Base-by-base conservation (phyloP, 2,113 vertebrate genomes). In the Paracanthobrama guichenoti region DNA sequence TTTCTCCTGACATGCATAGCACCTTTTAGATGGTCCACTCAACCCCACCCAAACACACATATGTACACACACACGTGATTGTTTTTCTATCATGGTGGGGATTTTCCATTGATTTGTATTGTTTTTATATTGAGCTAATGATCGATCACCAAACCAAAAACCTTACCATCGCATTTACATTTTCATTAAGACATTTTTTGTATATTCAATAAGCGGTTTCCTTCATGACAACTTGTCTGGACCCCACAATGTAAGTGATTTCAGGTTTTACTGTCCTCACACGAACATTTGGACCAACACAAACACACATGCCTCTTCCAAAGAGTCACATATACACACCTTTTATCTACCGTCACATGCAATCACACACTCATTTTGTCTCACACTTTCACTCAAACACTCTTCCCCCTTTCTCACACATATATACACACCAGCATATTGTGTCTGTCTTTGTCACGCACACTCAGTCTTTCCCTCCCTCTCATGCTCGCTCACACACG, bases 401-500 rank as follows among this genome's bases (percentile, higher is more conserved):
- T 69, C 35, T 71, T 73, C 39, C 42, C 44, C 2, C 2, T 14
- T 73, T n/a, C 18, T 26, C 62, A 66, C 62, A 66, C 62, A 66
- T 12, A 66, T 11, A 64, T 26, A 66, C 62, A 66, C 73, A 81
- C 50, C 80, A 74, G 76, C 76, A 81, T 72, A 74, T 62, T 44
- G 24, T 81, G 83, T 75, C 80, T 67, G 86, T 79, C 86, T 80
- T 84, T 81, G 85, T 87, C 85, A 87, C 81, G 78, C 79, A 80
- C 88, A 86, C 83, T 77, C 85, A 87, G 72, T 87, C 82, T 69
- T 88, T 88, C 76, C 79, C 88, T 83, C 83, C 75, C 85, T 85
- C 76, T 75, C 84, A 60, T 82, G 75, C 86, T 71, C 79, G 83
- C 83, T 81, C 87, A 79, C 71, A 71, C 48, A 74, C 20, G 78